Evolutionary conservation across 2,888 invertebrate species (phyloP), one percentile per base, ranked within the genome.

Genomic region (Chelonus formosanus): DNA sequence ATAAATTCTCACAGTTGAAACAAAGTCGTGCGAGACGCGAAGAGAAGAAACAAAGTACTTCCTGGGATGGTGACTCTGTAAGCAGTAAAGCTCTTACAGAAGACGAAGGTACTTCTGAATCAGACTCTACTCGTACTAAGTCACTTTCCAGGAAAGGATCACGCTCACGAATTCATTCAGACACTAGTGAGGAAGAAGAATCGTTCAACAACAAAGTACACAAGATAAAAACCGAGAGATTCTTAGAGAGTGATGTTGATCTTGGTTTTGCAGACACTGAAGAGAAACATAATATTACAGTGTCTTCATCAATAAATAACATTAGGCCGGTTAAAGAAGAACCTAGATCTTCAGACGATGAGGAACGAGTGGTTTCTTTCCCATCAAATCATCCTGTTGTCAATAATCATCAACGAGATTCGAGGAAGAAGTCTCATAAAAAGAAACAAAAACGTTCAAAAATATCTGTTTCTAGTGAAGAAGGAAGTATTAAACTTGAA

Each of bases 1-100:
- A 95, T 5, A 95, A 95, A 84, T 96, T 96, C 80, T 92, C 91
- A 74, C 93, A 94, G 78, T 81, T 96, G 68, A 95, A 96, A 80
- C 93, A 95, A 82, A 92, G 94, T 78, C 88, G 95, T 71, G 94
- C 94, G 2, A 93, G 95, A 79, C 89, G 94, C 6, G 94, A 94
- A 79, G 94, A 94, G 83, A 95, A 95, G 88, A 95, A 95, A 82
- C 89, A 95, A 67, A 94, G 94, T 4, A 91, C 91, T 0, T 95
- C 94, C 67, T 94, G 94, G 89, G 95, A 95, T 78, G 95, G 94
- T 75, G 94, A 95, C 78, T 92, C 94, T 52, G 95, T 83, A 0
- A 84, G 83, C 48, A 84, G 84, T 67, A 84, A 84, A 70, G 84
- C 84, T 10, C 68, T 84, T 4, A 84, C 84, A 3, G 84, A 84